These are phyloP conservation scores for Mixornis gularis DNA, from an alignment of 2,113 vertebrate genomes.

Conservation along the genomic window DNA sequence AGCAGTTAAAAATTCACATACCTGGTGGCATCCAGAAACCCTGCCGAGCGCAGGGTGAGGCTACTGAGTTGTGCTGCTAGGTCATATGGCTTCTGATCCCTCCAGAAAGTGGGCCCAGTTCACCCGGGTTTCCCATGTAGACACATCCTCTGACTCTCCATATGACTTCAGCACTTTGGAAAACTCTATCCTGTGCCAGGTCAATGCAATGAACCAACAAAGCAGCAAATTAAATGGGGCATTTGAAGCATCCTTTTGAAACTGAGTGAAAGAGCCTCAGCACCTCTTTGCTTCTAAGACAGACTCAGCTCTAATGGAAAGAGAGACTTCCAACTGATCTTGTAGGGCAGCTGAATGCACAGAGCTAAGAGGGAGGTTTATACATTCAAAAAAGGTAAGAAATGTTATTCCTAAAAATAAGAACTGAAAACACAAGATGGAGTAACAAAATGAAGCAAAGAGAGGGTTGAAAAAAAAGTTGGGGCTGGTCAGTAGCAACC, in stretches of 20 bases:
- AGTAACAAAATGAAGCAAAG: background rate
- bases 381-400: background rate
- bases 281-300: background rate
- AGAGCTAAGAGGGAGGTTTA: background rate
- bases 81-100: background rate
- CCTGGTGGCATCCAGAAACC: background rate
- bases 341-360: background rate
- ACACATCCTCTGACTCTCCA: background rate
- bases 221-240: background rate
- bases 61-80: background rate
- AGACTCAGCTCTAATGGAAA: background rate
- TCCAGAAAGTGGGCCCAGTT: background rate
- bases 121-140: background rate
- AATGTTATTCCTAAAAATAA: background rate
- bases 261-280: background rate
- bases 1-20: background rate
- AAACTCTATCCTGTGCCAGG: background rate
- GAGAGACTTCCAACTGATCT: background rate
- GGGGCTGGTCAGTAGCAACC: background rate
- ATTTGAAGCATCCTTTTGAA: background rate
- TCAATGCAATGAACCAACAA: background rate
- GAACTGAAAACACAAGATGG: background rate
- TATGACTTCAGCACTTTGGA: background rate
- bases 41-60: background rate
- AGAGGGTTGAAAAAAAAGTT: accelerated